phyloP scores from a whole-genome alignment of 1,140 invertebrate species.

The Leptonema lineaticorne region DNA sequence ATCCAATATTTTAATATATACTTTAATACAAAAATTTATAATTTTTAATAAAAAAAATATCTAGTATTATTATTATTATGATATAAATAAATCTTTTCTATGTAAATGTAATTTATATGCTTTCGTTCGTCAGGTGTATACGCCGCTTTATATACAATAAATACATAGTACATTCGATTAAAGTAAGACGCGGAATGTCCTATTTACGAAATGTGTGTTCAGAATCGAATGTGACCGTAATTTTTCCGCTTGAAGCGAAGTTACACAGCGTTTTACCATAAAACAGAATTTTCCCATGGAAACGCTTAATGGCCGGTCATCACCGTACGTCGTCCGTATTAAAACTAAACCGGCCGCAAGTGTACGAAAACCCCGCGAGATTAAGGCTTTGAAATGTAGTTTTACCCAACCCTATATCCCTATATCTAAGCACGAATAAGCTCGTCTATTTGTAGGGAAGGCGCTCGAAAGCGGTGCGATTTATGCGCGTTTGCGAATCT shows the following conservation, averaged over 20 bases:
- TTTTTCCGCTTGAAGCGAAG: background rate
- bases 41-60: too few species aligned
- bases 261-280: background rate
- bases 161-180: too few species aligned
- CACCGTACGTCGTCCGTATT: conserved; percentile 34
- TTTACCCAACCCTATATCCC: background rate
- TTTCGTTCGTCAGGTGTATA: too few species aligned
- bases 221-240: background rate
- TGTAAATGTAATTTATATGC: too few species aligned
- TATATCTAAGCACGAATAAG: background rate
- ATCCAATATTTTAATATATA: too few species aligned
- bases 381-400: conserved; percentile 32
- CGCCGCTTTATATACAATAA: too few species aligned
- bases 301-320: conserved; percentile 38
- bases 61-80: too few species aligned
- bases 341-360: conserved; percentile 39
- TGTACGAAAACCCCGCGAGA: conserved; percentile 31
- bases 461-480: too few species aligned
- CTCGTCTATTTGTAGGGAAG: too few species aligned
- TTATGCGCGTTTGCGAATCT: background rate
- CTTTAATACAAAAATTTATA: too few species aligned
- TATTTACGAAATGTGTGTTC: background rate
- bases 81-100: too few species aligned
- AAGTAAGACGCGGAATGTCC: too few species aligned
- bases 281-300: conserved; percentile 18